These are phyloP conservation scores for Gallinago nigripennis DNA, from an alignment of 2,797 vertebrate species.

Conservation along the genomic window DNA sequence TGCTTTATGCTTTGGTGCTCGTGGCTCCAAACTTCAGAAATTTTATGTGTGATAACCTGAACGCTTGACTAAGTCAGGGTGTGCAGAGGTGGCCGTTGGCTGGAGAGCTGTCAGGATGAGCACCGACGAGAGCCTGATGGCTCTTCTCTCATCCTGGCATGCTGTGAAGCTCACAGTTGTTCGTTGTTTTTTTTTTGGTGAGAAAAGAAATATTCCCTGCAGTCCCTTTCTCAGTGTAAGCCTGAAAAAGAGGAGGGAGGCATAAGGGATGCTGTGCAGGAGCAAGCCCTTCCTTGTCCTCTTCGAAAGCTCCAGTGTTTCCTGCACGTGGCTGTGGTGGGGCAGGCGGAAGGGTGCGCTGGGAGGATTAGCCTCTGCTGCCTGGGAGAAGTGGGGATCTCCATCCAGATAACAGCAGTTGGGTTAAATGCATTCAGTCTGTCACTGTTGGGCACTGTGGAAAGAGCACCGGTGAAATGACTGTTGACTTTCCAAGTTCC, in stretches of 20 bases:
- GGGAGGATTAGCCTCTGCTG: conserved; percentile 21
- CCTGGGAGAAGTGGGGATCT: not conserved
- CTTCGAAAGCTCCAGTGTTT: not conserved
- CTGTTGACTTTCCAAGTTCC: not conserved
- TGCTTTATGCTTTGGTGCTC: not conserved
- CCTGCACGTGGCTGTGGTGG: not conserved
- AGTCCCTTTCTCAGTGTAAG: not conserved
- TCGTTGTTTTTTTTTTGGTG: not conserved
- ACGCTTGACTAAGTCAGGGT: not conserved
- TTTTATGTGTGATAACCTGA: fast-evolving
- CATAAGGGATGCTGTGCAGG: not conserved
- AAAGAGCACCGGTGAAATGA: not conserved
- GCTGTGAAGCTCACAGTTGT: not conserved
- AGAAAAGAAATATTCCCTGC: not conserved
- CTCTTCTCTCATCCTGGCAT: not conserved
- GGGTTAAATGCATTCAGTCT: not conserved
- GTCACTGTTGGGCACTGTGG: not conserved
- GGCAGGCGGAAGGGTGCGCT: conserved; percentile 24
- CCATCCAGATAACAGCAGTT: not conserved
- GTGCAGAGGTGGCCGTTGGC: not conserved
- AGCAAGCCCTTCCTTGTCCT: not conserved
- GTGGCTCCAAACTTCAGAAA: not conserved
- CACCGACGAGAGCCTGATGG: not conserved
- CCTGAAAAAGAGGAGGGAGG: not conserved
- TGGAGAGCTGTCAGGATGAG: not conserved